phyloP scores from a whole-genome alignment of 2,797 vertebrate genomes.

The Enteromius unitaeniatus region DNA sequence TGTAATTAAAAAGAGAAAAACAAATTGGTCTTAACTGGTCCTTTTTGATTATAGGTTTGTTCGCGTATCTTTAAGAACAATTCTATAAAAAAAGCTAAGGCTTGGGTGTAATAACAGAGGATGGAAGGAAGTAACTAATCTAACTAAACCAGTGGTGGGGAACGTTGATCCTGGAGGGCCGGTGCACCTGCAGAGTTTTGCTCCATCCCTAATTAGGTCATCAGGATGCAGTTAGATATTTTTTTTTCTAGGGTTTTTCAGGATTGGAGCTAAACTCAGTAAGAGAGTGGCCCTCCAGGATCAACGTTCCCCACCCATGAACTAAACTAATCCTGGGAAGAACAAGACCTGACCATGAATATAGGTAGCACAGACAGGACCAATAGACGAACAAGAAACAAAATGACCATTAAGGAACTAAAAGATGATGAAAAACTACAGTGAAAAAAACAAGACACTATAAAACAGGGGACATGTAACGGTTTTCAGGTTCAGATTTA shows the following conservation, averaged over 20 bases:
- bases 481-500: background rate
- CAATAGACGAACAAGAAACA: background rate
- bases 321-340: background rate
- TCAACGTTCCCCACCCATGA: too few species aligned
- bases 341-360: background rate
- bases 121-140: background rate
- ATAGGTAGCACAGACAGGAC: background rate
- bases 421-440: background rate
- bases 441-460: background rate
- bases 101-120: background rate
- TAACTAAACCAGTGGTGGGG: too few species aligned
- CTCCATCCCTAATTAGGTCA: too few species aligned
- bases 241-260: too few species aligned
- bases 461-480: background rate
- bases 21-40: background rate
- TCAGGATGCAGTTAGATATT: too few species aligned
- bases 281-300: too few species aligned
- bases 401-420: background rate
- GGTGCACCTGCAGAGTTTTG: too few species aligned
- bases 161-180: too few species aligned
- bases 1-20: background rate
- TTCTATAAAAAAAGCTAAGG: background rate
- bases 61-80: background rate
- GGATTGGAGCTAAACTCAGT: too few species aligned
- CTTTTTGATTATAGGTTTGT: background rate